Conservation (phyloP, 2,888 invertebrate species). For the Morpho deidamia region DNA sequence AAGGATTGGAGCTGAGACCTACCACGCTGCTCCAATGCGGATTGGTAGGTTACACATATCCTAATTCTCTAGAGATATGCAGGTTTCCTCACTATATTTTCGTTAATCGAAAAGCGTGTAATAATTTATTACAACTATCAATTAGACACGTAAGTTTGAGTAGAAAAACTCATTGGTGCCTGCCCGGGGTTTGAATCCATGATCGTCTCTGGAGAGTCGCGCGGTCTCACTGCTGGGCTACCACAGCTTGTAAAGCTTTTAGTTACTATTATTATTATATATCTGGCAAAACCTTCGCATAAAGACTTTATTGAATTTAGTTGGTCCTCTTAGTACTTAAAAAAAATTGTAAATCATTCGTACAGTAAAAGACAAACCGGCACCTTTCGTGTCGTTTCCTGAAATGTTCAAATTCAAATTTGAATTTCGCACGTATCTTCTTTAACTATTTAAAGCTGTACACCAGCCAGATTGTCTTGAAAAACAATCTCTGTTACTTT, state of each 20-base stretch:
- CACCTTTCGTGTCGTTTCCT: conserved; percentile 7
- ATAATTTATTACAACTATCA: no score
- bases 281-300: not conserved
- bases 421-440: conserved; percentile 30
- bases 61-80: no score
- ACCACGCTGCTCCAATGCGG: no score
- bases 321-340: not conserved
- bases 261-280: not conserved
- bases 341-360: not conserved
- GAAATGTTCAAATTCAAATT: conserved; percentile 26
- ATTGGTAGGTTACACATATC: no score
- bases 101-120: no score
- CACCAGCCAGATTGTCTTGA: not conserved
- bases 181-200: no score
- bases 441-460: conserved; percentile 30
- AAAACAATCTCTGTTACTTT: conserved; percentile 13
- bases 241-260: not conserved
- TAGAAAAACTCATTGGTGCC: no score
- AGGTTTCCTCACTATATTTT: no score
- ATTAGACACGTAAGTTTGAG: no score
- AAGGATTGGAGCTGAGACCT: no score
- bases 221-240: no score
- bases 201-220: no score
- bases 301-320: not conserved
- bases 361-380: conserved; percentile 10